Evolutionary conservation across 30 jellyfish, hydroid and myxozoan genomes (phyloP).

Genomic region (Chrysaora quinquecirrha): DNA sequence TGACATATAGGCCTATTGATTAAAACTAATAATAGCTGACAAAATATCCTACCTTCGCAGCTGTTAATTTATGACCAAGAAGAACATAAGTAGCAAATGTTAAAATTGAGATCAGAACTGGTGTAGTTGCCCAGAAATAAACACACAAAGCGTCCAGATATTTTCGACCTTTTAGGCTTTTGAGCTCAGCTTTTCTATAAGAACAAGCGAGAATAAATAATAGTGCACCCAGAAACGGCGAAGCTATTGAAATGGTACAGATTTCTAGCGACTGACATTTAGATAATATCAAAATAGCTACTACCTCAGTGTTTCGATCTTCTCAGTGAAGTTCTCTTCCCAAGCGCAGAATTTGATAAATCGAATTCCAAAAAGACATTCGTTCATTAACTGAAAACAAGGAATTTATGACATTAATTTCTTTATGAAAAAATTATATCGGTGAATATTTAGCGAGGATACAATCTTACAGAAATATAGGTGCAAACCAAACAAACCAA

Average conservation of each 20-base stretch:
- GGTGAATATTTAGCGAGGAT: too few species aligned
- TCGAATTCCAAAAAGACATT: slow-evolving; percentile 86
- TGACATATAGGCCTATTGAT: too few species aligned
- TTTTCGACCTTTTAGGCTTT: slow-evolving; percentile 84
- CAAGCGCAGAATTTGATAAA: slow-evolving; percentile 90
- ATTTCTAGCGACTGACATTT: too few species aligned
- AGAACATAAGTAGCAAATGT: slow-evolving; percentile 83
- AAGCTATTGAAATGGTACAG: too few species aligned
- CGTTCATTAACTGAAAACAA: slow-evolving; percentile 74
- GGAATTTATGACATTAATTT: too few species aligned
- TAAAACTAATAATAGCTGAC: too few species aligned
- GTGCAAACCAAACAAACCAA: too few species aligned
- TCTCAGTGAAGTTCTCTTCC: slow-evolving; percentile 76
- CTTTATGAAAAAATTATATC: too few species aligned
- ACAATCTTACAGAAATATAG: too few species aligned
- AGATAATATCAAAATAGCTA: too few species aligned
- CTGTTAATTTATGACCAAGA: slow-evolving; percentile 87
- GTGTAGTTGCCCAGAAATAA: slow-evolving; percentile 98
- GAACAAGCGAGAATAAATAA: too few species aligned
- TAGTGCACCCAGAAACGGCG: too few species aligned
- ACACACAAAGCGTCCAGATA: slow-evolving; percentile 98
- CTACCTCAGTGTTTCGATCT: slow-evolving; percentile 75
- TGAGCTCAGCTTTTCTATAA: slow-evolving; percentile 77
- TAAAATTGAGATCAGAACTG: slow-evolving; percentile 87
- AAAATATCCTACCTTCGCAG: slow-evolving; percentile 95